Base-by-base conservation (phyloP, 2,113 vertebrate genomes). In the Psettodes erumei region DNA sequence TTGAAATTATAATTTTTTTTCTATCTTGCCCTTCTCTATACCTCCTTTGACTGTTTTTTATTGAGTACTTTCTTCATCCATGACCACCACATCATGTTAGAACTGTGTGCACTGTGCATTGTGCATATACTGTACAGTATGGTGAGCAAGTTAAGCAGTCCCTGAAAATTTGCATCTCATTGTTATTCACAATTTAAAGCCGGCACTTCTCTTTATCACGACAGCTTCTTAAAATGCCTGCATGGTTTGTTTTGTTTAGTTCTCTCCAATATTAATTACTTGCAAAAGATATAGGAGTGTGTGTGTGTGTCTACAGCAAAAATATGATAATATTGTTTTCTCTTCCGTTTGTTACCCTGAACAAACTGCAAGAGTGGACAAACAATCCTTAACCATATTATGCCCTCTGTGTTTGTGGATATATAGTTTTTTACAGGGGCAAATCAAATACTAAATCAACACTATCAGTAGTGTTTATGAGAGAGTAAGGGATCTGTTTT, bases 321-420 rank as follows among this genome's bases (percentile, higher is more conserved):
- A 87, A n/a, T 89, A 89, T 91, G 79, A 71, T 85, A 75, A 90
- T 82, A 60, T n/a, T 71, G 64, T 85, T 83, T 82, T 72, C 65
- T 21, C 33, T 65, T 85, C 62, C 60, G 72, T 78, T 70, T 79
- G 72, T 66, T 64, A 70, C 54, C 38, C 18, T 38, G 21, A 54
- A 40, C 50, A 30, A 40, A 47, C n/a, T 64, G 43, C 1, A 0
- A 28, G 60, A 71, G 70, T 42, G 37, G 66, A 63, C 32, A 69
- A 76, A 48, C 32, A 58, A 72, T 71, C 74, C 68, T 79, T n/a
- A 33, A 35, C 70, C 47, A 62, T 54, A 27, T 45, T 63, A 47
- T 12, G 35, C 25, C 23, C 2, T 8, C 23, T 73, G 37, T 38
- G 53, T 56, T 35, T 53, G 28, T 35, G 37, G n/a, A 40, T 64